phyloP scores from a whole-genome alignment of 2,888 invertebrate species.

The Zaprionus bogoriensis region DNA sequence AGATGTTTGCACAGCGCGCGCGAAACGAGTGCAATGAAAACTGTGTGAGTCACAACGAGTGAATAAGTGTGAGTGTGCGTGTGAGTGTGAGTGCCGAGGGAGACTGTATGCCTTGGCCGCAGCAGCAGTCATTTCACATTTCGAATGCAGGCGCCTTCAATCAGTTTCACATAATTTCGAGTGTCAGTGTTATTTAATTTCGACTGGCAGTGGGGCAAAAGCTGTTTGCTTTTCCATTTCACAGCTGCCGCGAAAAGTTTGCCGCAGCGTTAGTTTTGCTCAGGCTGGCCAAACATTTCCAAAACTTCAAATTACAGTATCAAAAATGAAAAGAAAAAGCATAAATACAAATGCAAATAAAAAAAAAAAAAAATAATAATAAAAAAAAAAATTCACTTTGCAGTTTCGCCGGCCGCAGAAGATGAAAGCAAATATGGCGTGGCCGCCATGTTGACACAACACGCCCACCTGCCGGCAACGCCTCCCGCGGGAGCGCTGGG shows the following conservation, averaged over 20 bases:
- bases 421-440: constrained; percentile 57
- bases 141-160: neutral
- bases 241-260: constrained; percentile 55
- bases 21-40: neutral
- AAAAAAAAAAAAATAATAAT: no score
- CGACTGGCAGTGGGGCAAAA: no score
- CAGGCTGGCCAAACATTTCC: constrained; percentile 33
- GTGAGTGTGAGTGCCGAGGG: neutral
- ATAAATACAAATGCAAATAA: no score
- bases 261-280: neutral
- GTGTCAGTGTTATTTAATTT: neutral
- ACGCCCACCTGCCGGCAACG: constrained; percentile 5
- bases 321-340: no score
- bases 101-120: no score
- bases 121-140: no score
- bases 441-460: constrained; percentile 45
- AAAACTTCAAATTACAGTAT: constrained; percentile 67
- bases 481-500: no score
- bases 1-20: neutral
- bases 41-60: neutral
- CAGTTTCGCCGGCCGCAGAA: constrained; percentile 50
- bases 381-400: constrained; percentile 58
- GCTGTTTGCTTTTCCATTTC: constrained; percentile 62
- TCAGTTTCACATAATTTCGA: neutral
- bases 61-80: neutral